Evolutionary conservation across 2,797 vertebrate genomes (phyloP), one percentile per base, ranked within the genome.

Genomic region (Siniperca undulata): DNA sequence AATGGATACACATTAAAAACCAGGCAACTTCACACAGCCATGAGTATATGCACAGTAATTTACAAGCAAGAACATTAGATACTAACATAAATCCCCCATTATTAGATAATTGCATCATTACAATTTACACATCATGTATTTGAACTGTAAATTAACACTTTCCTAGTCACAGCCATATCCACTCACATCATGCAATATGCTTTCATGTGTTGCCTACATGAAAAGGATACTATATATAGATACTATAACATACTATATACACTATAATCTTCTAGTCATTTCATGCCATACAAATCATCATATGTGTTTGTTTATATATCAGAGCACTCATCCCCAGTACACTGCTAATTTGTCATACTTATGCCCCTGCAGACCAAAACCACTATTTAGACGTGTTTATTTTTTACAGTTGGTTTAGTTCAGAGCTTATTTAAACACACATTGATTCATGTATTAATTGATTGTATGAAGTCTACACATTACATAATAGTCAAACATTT

Each of bases 121-220:
- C 20, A 72, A 52, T 52, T 84, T 44, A 42, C 42, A 64, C 50
- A 53, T 64, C 14, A 58, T 42, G 60, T 36, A n/a, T 19, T 14
- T 69, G 40, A 64, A 22, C 22, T 70, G 40, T 58, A 22, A 50
- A 62, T 50, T 68, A n/a, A 69, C 56, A 27, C 62, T 46, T 67
- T 60, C 16, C n/a, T 55, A 78, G 34, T 69, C 30, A 50, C 7
- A 69, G 14, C 27, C 60, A 61, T 50, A 50, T 52, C 53, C 36
- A 50, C 38, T 46, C 30, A 53, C 40, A 14, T 61, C 20, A 46
- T 38, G 46, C 48, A 62, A 6, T 40, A 46, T 70, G 40, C 40
- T 56, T 22, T 56, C 9, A 61, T 30, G 20, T 24, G 13, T 67
- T 50, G 53, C 34, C n/a, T 11, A 10, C 22, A 52, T 34, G 10